These are phyloP conservation scores for Onychomys arenicola DNA, from an alignment of 2,797 vertebrate genomes.

Conservation along the genomic window DNA sequence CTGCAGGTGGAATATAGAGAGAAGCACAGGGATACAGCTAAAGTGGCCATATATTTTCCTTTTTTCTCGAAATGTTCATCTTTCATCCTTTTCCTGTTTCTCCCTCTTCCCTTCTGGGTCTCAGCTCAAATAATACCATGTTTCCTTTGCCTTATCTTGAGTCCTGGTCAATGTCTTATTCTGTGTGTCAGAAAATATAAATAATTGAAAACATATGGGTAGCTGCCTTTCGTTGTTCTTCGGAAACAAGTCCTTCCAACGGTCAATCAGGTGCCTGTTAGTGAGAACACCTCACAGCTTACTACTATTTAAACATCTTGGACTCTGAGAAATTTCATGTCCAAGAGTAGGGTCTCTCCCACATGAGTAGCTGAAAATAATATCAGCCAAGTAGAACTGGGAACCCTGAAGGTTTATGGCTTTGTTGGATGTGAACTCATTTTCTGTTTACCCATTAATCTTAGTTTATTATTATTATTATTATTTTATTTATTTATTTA, in stretches of 20 bases:
- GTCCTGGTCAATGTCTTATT: not conserved
- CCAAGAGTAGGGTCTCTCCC: not conserved
- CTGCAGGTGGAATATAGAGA: not conserved
- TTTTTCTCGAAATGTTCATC: not conserved
- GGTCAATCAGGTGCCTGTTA: not conserved
- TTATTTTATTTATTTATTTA: too few relatives aligned
- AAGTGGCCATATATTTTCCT: not conserved
- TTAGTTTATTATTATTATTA: not conserved
- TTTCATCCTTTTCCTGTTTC: not conserved
- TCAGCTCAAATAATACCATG: not conserved
- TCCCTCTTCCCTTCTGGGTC: not conserved
- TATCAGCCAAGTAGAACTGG: not conserved
- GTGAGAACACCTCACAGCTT: not conserved
- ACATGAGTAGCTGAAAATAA: not conserved
- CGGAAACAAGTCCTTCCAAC: not conserved
- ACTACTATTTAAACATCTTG: conserved; percentile 4
- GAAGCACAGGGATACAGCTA: not conserved
- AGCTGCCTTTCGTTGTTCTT: not conserved
- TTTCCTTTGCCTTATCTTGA: not conserved
- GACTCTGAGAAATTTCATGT: not conserved
- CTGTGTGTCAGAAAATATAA: not conserved
- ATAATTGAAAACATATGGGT: not conserved
- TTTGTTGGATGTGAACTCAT: not conserved
- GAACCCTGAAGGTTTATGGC: not conserved
- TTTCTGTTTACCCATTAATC: not conserved